A percentile compares a stretch with the other conserved stretches of the same genome.
phyloP scores from a whole-genome alignment of 2,888 invertebrate species.

The Acleris holmiana region DNA sequence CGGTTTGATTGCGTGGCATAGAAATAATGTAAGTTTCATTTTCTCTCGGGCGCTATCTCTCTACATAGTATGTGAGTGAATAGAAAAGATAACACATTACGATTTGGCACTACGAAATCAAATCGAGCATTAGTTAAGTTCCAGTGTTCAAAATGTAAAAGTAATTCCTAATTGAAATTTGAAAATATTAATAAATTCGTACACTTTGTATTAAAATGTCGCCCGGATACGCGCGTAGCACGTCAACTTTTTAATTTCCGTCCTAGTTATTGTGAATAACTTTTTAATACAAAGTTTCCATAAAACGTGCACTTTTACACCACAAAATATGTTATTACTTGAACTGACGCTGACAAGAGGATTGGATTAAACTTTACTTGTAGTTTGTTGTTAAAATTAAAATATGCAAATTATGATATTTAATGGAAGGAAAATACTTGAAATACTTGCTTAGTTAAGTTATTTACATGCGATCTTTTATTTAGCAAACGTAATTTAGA shows the following conservation, averaged over 20 bases:
- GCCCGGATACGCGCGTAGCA: not conserved
- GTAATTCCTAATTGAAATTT: too few relatives aligned
- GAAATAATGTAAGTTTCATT: too few relatives aligned
- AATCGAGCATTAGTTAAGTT: too few relatives aligned
- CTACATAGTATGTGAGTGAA: too few relatives aligned
- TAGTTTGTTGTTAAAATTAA: not conserved
- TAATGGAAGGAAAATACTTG: too few relatives aligned
- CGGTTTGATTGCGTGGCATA: too few relatives aligned
- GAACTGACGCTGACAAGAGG: not conserved
- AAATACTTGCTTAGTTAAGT: not conserved
- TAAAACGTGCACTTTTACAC: conserved; percentile 1
- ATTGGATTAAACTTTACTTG: conserved; percentile 1
- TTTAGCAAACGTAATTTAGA: not conserved
- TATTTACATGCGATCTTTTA: not conserved
- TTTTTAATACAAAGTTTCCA: conserved; percentile 24
- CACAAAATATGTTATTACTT: conserved; percentile 9
- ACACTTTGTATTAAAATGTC: conserved; percentile 24
- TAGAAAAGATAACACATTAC: too few relatives aligned
- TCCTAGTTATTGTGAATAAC: conserved; percentile 20
- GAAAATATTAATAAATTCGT: not conserved
- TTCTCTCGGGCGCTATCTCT: too few relatives aligned
- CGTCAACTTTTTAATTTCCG: conserved; percentile 37
- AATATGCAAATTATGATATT: not conserved
- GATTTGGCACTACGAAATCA: too few relatives aligned
- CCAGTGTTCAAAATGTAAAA: too few relatives aligned